Conservation (phyloP, 2,113 vertebrate genomes). For the Plecturocebus donacophilus region DNA sequence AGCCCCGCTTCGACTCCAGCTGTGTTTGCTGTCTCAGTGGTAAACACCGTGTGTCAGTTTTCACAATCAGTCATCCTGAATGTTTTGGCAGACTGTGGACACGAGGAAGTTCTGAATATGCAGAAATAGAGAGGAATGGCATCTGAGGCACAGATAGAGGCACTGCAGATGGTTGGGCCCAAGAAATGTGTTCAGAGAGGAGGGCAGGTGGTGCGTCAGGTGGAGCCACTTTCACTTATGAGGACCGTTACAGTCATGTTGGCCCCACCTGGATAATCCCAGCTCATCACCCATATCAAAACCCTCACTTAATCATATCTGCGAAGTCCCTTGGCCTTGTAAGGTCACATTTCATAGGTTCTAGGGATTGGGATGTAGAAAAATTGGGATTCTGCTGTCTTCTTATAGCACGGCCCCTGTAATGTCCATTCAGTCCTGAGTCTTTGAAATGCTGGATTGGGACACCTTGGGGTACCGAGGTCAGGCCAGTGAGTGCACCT, state of each 20-base stretch:
- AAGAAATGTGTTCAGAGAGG: background rate
- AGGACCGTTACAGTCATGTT: background rate
- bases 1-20: background rate
- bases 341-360: background rate
- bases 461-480: too few relatives aligned
- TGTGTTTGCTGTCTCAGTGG: background rate
- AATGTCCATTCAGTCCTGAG: background rate
- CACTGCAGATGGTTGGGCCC: background rate
- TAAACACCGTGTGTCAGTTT: rapidly evolving
- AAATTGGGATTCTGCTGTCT: background rate
- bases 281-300: background rate
- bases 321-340: background rate
- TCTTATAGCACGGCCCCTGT: background rate
- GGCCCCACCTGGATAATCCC: background rate
- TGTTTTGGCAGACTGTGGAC: background rate
- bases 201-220: too few relatives aligned
- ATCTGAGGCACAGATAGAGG: background rate
- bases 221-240: background rate
- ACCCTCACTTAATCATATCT: background rate
- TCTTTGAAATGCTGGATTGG: background rate
- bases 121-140: background rate
- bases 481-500: background rate
- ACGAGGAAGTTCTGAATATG: background rate
- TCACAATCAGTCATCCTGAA: background rate
- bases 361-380: background rate